Conservation (phyloP, 2,113 vertebrate genomes). For the Phrynocephalus versicolor region DNA sequence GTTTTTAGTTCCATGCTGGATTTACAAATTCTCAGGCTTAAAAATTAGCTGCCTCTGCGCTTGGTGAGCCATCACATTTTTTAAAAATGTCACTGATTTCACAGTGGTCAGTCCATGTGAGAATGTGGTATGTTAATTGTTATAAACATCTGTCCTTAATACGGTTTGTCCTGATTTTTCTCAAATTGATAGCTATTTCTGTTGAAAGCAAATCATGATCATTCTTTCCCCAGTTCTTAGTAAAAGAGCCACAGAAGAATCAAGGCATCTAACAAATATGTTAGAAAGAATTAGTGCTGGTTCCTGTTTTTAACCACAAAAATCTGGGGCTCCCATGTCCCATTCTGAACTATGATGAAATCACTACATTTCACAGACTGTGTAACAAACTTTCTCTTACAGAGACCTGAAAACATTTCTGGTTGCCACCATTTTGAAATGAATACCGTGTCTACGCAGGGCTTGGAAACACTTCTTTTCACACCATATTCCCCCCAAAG, state of each 20-base stretch:
- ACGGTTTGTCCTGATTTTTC: not conserved
- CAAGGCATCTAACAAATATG: not conserved
- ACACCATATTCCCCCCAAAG: too few relatives aligned
- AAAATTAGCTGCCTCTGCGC: not conserved
- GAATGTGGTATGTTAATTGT: not conserved
- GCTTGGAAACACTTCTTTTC: too few relatives aligned
- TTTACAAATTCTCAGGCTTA: slow-evolving; percentile 18
- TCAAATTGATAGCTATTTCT: not conserved
- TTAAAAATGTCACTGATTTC: slow-evolving; percentile 4
- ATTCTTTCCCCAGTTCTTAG: not conserved
- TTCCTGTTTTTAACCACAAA: not conserved
- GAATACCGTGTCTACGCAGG: not conserved
- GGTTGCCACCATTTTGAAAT: not conserved
- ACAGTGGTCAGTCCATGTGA: not conserved
- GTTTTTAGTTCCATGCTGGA: slow-evolving; percentile 18
- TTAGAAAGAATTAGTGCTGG: not conserved
- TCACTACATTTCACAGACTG: not conserved
- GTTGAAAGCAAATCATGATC: not conserved
- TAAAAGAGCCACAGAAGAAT: not conserved
- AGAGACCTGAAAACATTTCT: not conserved
- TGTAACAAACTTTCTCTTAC: not conserved
- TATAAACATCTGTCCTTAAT: not conserved
- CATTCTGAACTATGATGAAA: not conserved
- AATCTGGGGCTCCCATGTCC: not conserved
- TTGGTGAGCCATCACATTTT: slow-evolving; percentile 4